Conservation (phyloP, 2,797 vertebrate species). For the Holocentrus rufus region DNA sequence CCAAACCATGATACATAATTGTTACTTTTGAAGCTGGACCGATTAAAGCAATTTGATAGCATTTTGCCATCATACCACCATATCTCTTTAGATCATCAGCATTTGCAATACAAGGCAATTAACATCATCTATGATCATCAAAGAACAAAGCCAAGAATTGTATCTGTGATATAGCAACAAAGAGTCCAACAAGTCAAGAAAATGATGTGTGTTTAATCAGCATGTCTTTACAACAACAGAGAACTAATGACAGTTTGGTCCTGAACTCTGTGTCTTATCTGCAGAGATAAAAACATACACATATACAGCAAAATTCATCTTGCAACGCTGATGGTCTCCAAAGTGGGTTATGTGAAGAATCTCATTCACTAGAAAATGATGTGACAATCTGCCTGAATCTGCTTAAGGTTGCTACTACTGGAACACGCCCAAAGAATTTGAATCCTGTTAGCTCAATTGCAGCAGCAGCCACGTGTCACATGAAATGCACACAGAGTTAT, state of each 20-base stretch:
- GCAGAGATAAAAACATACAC: not conserved
- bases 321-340: slow-evolving; percentile 11
- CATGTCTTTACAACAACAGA: not conserved
- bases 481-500: slow-evolving; percentile 2
- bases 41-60: not conserved
- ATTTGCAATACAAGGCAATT: too few relatives aligned
- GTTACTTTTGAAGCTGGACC: not conserved
- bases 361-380: slow-evolving; percentile 35
- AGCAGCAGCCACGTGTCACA: not conserved
- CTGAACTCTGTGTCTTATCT: not conserved
- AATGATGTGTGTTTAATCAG: slow-evolving; percentile 21
- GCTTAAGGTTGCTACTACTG: slow-evolving; percentile 50
- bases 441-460: slow-evolving; percentile 41
- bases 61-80: not conserved
- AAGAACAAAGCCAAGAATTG: not conserved
- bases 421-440: slow-evolving; percentile 46
- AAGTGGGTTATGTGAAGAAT: slow-evolving; percentile 6
- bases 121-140: not conserved
- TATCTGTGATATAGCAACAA: slow-evolving; percentile 6
- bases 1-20: not conserved
- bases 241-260: not conserved
- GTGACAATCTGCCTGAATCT: slow-evolving; percentile 48
- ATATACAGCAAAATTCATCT: slow-evolving; percentile 1
- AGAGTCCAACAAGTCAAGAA: not conserved
- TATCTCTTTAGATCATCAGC: too few relatives aligned